Evolutionary conservation across 1,140 invertebrate species (phyloP), one percentile per base, ranked within the genome.

Genomic region (Solenopsis fugax): DNA sequence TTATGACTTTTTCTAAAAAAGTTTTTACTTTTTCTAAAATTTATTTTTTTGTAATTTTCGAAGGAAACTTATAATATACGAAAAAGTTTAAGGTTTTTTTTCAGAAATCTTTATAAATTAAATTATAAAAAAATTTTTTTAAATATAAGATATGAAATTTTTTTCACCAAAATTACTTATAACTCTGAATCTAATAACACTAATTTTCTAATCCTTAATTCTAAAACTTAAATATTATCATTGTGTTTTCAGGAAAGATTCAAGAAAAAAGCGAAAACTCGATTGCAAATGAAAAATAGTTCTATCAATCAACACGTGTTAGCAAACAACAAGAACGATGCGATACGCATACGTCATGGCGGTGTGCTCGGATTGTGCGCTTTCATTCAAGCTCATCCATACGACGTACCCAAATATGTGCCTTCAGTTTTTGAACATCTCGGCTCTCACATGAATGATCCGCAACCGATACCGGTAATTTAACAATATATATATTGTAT

Each of bases 281-380:
- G 94, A 88, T 85, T 95, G 34, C 93, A 93, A 56, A 94, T 93
- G 86, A 90, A 37, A 48, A 90, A 89, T 76, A 85, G 9, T 76
- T 92, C 12, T 16, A 48, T 6, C 0, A 18, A 67, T 6, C 21
- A 65, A 5, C 80, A 80, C 85, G 77, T 45, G 37, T 72, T 81
- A 41, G 92, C 92, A 91, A 86, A 95, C 52, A 92, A 93, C 65
- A 93, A 95, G 52, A 91, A 93, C 7, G 93, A 94, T 89, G 92
- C 95, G 50, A 89, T 96, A 73, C 93, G 96, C 16, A 93, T 95
- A 78, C 96, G 96, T 7, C 98, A 99, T 94, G 97, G 97, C 58
- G 98, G 98, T 48, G 97, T 99, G 50, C 96, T 99, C 4, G 98
- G 98, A 12, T 94, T 99, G 41, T 98, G 98, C 94, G 97, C 98